Evolutionary conservation across 1,140 invertebrate genomes (phyloP).

Genomic region (Drosophila mauritiana): DNA sequence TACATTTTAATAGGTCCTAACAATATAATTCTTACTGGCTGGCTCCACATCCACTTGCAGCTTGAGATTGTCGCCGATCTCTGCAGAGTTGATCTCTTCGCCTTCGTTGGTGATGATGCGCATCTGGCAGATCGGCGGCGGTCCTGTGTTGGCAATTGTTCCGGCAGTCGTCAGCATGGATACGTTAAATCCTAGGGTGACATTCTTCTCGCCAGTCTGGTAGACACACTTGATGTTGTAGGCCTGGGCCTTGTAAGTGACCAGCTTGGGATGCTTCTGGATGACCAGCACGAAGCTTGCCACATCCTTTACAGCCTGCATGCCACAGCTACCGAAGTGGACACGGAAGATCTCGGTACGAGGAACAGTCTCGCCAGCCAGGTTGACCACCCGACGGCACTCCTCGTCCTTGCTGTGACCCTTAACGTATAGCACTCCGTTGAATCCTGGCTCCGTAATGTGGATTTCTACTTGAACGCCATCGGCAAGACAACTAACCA

Average conservation of each 20-base stretch:
- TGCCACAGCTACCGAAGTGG: constrained; percentile 94
- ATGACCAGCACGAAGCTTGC: constrained; percentile 97
- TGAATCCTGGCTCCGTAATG: constrained; percentile 92
- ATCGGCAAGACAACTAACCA: constrained; percentile 95
- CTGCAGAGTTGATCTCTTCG: constrained; percentile 94
- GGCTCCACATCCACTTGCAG: constrained; percentile 97
- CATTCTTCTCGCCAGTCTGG: constrained; percentile 96
- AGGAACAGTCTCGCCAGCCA: constrained; percentile 88
- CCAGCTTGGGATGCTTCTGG: constrained; percentile 97
- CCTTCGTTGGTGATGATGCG: constrained; percentile 94
- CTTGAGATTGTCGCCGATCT: constrained; percentile 96
- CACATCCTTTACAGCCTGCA: constrained; percentile 95
- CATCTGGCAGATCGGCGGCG: constrained; percentile 96
- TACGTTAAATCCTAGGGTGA: constrained; percentile 96
- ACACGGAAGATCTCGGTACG: constrained; percentile 94
- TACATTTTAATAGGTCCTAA: too few relatives aligned
- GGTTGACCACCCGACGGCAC: constrained; percentile 92
- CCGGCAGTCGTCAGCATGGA: constrained; percentile 97
- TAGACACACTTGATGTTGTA: constrained; percentile 98
- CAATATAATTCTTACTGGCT: constrained; percentile 88
- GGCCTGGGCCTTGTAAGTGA: constrained; percentile 97
- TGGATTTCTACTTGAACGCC: constrained; percentile 95
- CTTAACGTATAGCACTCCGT: constrained; percentile 96
- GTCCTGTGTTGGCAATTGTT: constrained; percentile 97
- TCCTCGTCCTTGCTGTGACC: constrained; percentile 96